A percentile compares a stretch with the other conserved stretches of the same genome.
These are phyloP conservation scores for Agrotis segetum DNA, from an alignment of 2,888 invertebrate species.

Conservation along the genomic window DNA sequence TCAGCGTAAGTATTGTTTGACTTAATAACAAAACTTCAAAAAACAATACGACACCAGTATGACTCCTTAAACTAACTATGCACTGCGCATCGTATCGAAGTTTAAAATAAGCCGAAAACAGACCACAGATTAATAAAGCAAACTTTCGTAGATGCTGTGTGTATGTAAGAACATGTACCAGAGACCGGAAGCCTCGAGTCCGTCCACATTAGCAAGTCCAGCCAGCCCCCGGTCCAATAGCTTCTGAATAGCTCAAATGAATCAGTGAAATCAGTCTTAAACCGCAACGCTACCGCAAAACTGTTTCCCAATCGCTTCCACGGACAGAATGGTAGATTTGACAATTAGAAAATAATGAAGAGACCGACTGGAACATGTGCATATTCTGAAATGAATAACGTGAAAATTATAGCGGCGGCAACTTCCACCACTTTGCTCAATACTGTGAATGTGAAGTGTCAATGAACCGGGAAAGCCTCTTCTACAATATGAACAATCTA, in stretches of 20 bases:
- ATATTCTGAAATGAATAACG: constrained; percentile 1
- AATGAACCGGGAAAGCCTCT: neutral
- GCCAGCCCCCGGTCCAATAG: constrained; percentile 34
- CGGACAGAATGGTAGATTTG: constrained; percentile 37
- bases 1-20: no score
- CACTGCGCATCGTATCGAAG: neutral
- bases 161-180: constrained; percentile 2
- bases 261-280: constrained; percentile 57
- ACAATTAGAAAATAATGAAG: constrained; percentile 50
- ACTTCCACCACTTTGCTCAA: neutral
- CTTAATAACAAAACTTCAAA: no score
- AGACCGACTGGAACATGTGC: constrained; percentile 14
- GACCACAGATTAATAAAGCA: neutral
- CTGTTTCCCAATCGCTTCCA: constrained; percentile 46
- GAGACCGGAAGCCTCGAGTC: constrained; percentile 5
- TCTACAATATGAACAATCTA: neutral
- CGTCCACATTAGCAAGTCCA: constrained; percentile 23
- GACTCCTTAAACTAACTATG: neutral
- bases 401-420: constrained; percentile 18
- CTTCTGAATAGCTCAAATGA: constrained; percentile 48
- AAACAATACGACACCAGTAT: neutral
- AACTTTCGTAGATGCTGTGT: constrained; percentile 14
- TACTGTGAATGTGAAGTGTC: neutral
- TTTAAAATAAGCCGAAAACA: neutral
- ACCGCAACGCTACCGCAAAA: constrained; percentile 52